Evolutionary conservation across 2,888 invertebrate genomes (phyloP), one percentile per base, ranked within the genome.

Genomic region (Synanthedon tipuliformis): DNA sequence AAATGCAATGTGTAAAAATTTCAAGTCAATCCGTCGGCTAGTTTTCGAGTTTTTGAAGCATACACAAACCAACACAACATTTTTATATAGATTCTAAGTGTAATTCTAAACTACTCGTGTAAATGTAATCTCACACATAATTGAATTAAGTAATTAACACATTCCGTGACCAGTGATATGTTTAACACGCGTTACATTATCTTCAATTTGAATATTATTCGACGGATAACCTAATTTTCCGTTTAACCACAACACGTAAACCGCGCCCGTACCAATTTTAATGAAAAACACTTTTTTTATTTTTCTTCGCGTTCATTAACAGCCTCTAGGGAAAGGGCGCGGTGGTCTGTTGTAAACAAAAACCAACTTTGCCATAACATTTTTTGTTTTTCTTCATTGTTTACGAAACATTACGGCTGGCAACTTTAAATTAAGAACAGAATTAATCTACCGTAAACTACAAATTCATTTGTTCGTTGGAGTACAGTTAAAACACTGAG

Each of bases 281-380:
- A 13, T 45, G 45, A 45, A 45, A 45, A 45, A 45, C 34, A 41
- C 41, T 49, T 54, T 54, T 55, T 56, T 55, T 40, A 51, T 51
- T 48, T 54, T 65, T 65, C 59, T 67, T 60, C 59, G 55, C 61
- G 56, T 55, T 57, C 59, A 61, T 61, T 56, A 56, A 52, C 52
- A 57, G 34, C 54, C 54, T 61, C 66, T 34, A 54, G 59, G 66
- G 63, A 59, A 64, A 34, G 63, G 49, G 64, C 62, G 60, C 59
- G 60, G 65, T 52, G 34, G 34, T 3, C 34, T 15, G 63, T 56
- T 57, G 68, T 74, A 75, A 78, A 78, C 78, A 77, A 69, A 74
- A 69, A 67, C 66, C 70, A 73, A 75, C 70, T 74, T 76, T 68
- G 27, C 51, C 18, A 51, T 53, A 50, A 51, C 52, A 52, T 54